A percentile compares a stretch with the other conserved stretches of the same genome.
These are phyloP conservation scores for Amia ocellicauda DNA, from an alignment of 2,113 vertebrate genomes.

Conservation along the genomic window DNA sequence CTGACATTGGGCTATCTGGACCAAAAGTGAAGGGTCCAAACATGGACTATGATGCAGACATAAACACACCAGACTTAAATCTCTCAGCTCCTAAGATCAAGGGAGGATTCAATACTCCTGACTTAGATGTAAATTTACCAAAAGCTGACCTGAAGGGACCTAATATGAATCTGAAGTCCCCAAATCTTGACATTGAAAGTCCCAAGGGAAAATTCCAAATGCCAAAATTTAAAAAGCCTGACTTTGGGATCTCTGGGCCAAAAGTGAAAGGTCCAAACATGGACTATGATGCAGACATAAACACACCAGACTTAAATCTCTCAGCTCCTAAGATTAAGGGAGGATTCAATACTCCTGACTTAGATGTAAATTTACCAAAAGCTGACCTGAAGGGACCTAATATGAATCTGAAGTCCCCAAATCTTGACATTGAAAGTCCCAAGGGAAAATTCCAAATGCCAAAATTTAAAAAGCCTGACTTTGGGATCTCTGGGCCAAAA, in stretches of 20 bases:
- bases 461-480: conserved; percentile 45
- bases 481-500: conserved; percentile 38
- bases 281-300: conserved; percentile 28
- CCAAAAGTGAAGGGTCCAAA: conserved; percentile 28
- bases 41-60: conserved; percentile 21
- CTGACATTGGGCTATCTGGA: conserved; percentile 36
- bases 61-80: conserved; percentile 33
- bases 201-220: conserved; percentile 36
- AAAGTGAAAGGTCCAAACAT: conserved; percentile 38
- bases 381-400: conserved; percentile 36
- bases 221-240: conserved; percentile 50
- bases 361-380: conserved; percentile 43
- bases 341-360: conserved; percentile 41
- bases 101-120: not conserved
- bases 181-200: not conserved
- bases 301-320: conserved; percentile 36
- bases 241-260: conserved; percentile 34
- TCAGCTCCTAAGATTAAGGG: conserved; percentile 41
- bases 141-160: conserved; percentile 32
- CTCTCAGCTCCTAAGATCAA: conserved; percentile 32
- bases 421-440: conserved; percentile 25
- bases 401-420: conserved; percentile 40
- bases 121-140: not conserved
- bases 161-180: conserved; percentile 15
- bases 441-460: conserved; percentile 52